phyloP scores from a whole-genome alignment of 2,888 invertebrate genomes.

The Neuroscelio doddi region DNA sequence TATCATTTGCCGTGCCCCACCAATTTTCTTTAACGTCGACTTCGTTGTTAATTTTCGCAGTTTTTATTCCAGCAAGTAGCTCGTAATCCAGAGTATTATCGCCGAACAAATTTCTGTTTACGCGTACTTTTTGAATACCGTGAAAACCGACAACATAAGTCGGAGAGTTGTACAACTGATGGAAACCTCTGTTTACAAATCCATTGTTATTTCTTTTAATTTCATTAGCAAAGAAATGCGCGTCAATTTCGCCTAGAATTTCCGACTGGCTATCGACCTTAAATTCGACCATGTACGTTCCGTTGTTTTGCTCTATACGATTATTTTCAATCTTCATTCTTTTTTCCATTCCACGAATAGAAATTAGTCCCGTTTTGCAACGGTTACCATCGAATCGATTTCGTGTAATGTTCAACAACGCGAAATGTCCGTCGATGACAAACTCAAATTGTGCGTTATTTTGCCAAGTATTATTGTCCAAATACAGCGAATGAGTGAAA shows the following conservation, averaged over 20 bases:
- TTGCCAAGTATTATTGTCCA: slow-evolving; percentile 90
- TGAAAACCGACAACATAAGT: slow-evolving; percentile 92
- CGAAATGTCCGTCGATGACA: slow-evolving; percentile 93
- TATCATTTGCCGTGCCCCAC: slow-evolving; percentile 91
- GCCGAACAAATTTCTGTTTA: slow-evolving; percentile 91
- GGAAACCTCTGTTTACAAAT: slow-evolving; percentile 61
- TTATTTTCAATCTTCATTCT: slow-evolving; percentile 89
- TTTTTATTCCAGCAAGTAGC: slow-evolving; percentile 91
- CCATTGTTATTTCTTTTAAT: slow-evolving; percentile 80
- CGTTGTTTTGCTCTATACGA: slow-evolving; percentile 84
- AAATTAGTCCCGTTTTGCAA: slow-evolving; percentile 86
- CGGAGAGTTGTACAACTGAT: slow-evolving; percentile 73
- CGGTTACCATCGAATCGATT: slow-evolving; percentile 89
- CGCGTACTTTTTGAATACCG: slow-evolving; percentile 94
- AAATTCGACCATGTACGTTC: slow-evolving; percentile 89
- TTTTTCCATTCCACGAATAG: slow-evolving; percentile 96
- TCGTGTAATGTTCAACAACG: slow-evolving; percentile 88
- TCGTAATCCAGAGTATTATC: slow-evolving; percentile 90
- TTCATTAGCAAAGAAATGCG: slow-evolving; percentile 85
- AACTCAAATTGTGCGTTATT: slow-evolving; percentile 90
- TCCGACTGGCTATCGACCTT: slow-evolving; percentile 94
- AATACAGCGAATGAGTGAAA: slow-evolving; percentile 90
- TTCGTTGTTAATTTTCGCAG: slow-evolving; percentile 89
- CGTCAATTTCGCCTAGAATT: slow-evolving; percentile 88
- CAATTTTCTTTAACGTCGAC: slow-evolving; percentile 95